These are phyloP conservation scores for Oceanites oceanicus DNA, from an alignment of 2,113 vertebrate species.

Conservation along the genomic window DNA sequence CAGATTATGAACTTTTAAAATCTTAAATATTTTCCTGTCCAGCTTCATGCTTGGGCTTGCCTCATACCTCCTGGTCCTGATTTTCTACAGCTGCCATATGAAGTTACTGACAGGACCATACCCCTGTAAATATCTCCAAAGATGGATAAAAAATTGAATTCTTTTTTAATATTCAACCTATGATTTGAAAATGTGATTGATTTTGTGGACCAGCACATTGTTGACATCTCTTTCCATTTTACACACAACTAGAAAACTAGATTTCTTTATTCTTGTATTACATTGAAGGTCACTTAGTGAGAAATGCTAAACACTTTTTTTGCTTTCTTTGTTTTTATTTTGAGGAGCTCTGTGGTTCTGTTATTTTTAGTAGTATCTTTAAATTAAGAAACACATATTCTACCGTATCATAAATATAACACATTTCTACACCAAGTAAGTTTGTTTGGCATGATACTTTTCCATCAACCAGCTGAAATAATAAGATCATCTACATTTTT, in stretches of 20 bases:
- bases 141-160: neutral
- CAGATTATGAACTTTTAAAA: neutral
- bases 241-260: neutral
- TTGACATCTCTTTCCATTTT: neutral
- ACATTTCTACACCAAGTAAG: neutral
- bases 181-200: neutral
- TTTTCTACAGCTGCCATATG: neutral
- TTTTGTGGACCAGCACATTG: neutral
- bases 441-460: neutral
- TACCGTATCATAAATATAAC: neutral
- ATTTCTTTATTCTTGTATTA: neutral
- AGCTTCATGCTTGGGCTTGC: neutral
- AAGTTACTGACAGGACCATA: neutral
- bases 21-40: neutral
- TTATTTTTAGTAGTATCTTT: neutral
- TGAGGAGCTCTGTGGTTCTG: neutral
- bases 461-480: neutral
- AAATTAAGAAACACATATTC: neutral
- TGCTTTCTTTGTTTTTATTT: neutral
- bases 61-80: too few species aligned
- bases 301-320: neutral
- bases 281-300: rapidly evolving
- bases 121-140: neutral
- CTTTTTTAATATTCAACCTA: neutral
- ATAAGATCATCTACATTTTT: neutral